Percentiles rank a stretch among this genome's conserved stretches.
These are phyloP conservation scores for Oopsacas minuta DNA, from an alignment of 37 sponge, comb jelly and placozoan species.

Conservation along the genomic window DNA sequence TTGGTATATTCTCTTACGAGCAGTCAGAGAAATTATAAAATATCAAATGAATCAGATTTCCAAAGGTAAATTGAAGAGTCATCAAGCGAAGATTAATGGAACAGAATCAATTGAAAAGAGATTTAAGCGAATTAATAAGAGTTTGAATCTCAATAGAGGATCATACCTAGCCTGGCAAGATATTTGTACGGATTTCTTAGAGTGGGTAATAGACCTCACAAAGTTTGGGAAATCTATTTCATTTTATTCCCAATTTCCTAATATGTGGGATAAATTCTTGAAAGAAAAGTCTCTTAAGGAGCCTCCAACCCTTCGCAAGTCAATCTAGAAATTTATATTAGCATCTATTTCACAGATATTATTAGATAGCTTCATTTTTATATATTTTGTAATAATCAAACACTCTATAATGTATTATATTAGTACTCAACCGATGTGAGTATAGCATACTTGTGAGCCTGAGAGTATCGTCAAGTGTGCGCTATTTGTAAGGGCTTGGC, in stretches of 20 bases:
- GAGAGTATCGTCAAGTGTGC: too few species aligned
- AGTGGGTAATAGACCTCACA: background rate
- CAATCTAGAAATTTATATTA: too few species aligned
- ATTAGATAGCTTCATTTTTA: too few species aligned
- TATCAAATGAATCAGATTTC: background rate
- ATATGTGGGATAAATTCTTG: background rate
- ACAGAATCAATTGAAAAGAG: background rate
- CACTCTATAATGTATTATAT: too few species aligned
- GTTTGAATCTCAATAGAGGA: background rate
- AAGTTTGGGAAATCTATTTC: background rate
- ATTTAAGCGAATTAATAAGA: background rate
- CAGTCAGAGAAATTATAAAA: background rate
- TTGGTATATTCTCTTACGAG: slow-evolving; percentile 14
- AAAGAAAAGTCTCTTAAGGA: background rate
- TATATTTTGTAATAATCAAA: too few species aligned
- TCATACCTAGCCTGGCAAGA: background rate
- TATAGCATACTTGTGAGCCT: too few species aligned
- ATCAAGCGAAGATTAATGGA: background rate
- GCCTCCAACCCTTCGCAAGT: too few species aligned
- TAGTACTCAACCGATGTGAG: too few species aligned
- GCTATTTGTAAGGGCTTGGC: too few species aligned
- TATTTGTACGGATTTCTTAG: background rate
- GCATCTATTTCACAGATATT: too few species aligned
- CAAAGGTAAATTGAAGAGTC: background rate
- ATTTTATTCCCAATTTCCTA: background rate